phyloP scores from a whole-genome alignment of 1,140 invertebrate genomes.

The Trachelipus rathkii region DNA sequence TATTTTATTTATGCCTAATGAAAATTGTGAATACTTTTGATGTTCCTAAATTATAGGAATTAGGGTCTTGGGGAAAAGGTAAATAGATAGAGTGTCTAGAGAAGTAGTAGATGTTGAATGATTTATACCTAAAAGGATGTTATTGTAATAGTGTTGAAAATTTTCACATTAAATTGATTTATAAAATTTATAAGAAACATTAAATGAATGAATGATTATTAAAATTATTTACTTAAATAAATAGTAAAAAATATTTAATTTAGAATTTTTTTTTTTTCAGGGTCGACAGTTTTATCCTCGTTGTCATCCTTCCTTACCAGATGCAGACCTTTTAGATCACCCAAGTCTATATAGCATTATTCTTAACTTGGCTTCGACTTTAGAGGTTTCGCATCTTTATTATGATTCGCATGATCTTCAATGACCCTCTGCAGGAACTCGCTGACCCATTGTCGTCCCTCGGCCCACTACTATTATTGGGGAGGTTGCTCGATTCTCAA shows the following conservation, averaged over 20 bases:
- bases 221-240: conserved; percentile 20
- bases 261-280: conserved; percentile 54
- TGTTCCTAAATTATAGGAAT: too few relatives aligned
- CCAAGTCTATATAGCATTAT: conserved; percentile 73
- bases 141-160: conserved; percentile 51
- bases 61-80: too few relatives aligned
- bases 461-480: conserved; percentile 22
- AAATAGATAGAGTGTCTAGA: too few relatives aligned
- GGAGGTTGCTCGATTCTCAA: conserved; percentile 22
- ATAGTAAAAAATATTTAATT: not conserved
- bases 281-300: conserved; percentile 76
- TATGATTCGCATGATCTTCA: conserved; percentile 60
- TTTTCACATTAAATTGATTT: conserved; percentile 12
- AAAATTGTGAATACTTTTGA: conserved; percentile 60
- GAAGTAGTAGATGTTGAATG: conserved; percentile 63
- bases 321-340: conserved; percentile 83
- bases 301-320: conserved; percentile 78
- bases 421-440: conserved; percentile 58
- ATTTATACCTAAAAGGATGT: conserved; percentile 75
- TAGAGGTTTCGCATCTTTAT: conserved; percentile 75
- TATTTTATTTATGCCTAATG: conserved; percentile 76
- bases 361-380: conserved; percentile 71
- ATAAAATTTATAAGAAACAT: not conserved
- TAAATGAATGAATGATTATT: not conserved
- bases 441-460: conserved; percentile 32